These are phyloP conservation scores for Enhydra lutris DNA, from an alignment of 2,113 vertebrate genomes.

Conservation along the genomic window DNA sequence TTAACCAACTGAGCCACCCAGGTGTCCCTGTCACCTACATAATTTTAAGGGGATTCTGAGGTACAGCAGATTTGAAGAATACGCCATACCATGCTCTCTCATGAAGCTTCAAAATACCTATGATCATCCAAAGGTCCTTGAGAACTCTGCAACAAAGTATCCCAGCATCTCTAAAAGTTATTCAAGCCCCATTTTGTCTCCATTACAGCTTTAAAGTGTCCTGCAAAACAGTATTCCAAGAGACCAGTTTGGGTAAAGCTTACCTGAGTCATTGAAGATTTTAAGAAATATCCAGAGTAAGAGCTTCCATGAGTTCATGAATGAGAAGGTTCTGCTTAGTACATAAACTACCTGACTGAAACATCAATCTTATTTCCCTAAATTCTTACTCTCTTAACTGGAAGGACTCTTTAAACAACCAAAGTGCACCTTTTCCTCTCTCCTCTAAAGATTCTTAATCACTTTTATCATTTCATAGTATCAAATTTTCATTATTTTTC, in stretches of 20 bases:
- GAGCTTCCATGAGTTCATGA: not conserved
- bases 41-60: not conserved
- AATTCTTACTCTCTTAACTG: not conserved
- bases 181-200: not conserved
- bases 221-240: not conserved
- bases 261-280: not conserved
- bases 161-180: not conserved
- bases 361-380: not conserved
- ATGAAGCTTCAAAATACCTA: not conserved
- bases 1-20: too few relatives aligned
- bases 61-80: not conserved
- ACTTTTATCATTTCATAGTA: not conserved
- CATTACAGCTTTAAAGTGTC: not conserved
- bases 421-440: not conserved
- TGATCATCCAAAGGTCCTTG: not conserved
- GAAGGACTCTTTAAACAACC: not conserved
- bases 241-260: not conserved
- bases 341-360: not conserved
- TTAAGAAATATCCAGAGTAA: not conserved
- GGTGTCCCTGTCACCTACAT: too few relatives aligned
- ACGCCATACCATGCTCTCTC: not conserved
- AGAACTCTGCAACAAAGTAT: not conserved
- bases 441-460: not conserved
- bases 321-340: not conserved
- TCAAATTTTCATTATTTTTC: not conserved